Evolutionary conservation across 2,888 invertebrate species (phyloP).

Genomic region (Archips crataeganus): DNA sequence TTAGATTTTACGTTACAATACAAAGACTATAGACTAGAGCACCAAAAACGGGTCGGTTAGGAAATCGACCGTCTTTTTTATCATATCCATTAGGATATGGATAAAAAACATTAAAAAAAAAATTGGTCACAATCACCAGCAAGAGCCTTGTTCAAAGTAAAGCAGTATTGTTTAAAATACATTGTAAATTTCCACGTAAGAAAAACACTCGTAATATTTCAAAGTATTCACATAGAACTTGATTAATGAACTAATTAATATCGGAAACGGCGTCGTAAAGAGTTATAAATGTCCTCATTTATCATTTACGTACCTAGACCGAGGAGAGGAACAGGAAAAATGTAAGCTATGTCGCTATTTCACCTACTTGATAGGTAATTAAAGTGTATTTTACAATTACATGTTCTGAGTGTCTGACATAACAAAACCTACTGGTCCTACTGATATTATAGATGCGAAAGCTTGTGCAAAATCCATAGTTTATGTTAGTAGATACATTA

Average conservation of each 20-base stretch:
- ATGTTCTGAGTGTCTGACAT: not conserved
- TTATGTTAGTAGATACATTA: no score
- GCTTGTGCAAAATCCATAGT: no score
- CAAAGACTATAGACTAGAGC: no score
- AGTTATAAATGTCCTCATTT: constrained; percentile 22
- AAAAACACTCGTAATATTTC: constrained; percentile 16
- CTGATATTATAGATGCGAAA: no score
- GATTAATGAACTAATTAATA: constrained; percentile 34
- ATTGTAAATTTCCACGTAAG: constrained; percentile 4
- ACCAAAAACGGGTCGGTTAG: no score
- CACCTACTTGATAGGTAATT: not conserved
- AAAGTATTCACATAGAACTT: constrained; percentile 26
- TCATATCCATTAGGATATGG: no score
- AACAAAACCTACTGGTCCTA: not conserved
- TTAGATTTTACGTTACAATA: no score
- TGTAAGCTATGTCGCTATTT: not conserved
- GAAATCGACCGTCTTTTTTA: no score
- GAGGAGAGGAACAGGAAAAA: not conserved
- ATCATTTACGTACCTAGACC: not conserved
- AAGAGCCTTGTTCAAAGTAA: not conserved
- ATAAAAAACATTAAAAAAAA: no score
- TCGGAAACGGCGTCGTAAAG: constrained; percentile 34
- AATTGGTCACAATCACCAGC: not conserved
- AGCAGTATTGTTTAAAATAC: not conserved
- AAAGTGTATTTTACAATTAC: not conserved